Evolutionary conservation across 2,113 vertebrate genomes (phyloP), one percentile per base, ranked within the genome.

Genomic region (Entelurus aequoreus): DNA sequence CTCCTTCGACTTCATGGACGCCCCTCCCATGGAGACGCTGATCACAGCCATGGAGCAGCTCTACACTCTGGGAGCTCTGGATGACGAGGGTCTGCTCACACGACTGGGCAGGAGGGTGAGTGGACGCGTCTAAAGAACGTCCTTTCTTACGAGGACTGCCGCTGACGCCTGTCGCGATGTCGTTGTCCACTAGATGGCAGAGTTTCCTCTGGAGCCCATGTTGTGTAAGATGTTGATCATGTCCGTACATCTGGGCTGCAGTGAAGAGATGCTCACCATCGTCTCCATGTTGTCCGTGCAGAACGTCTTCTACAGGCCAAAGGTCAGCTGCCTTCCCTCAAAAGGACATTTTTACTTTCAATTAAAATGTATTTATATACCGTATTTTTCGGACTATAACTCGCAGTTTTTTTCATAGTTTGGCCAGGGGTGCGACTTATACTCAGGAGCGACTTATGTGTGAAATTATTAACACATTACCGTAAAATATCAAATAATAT

Each of bases 41-140:
- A 98, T 99, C 82, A 98, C 94, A 7, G 96, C 97, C 75, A 99
- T 99, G 97, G 97, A 99, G 84, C 96, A 99, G 81, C 90, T 99
- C 1, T 99, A 99, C 81, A 97, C 95, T 0, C 88, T 99, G 76
- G 97, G 95, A 55, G 94, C 97, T 28, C 87, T 99, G 86, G 97
- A 99, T 3, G 95, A 99, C 0, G 97, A 98, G 74, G 97, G 97
- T 0, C 81, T 99, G 37, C 94, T 99, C 50, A 99, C 97, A 2
- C 92, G 97, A 0, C 86, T 98, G 2, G 97, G 97, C 0, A 91
- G 97, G 71, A 90, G 97, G 92, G 97, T 99, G 87, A 64, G 92
- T 46, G 12, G 16, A 1, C 5, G 0, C 6, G 35, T 1, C 11
- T 1, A 8, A 6, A 15, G 5, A 46, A 46, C 11, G 11, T 12